Base-by-base conservation (phyloP, 2,797 vertebrate genomes). In the Sebastes cheni region DNA sequence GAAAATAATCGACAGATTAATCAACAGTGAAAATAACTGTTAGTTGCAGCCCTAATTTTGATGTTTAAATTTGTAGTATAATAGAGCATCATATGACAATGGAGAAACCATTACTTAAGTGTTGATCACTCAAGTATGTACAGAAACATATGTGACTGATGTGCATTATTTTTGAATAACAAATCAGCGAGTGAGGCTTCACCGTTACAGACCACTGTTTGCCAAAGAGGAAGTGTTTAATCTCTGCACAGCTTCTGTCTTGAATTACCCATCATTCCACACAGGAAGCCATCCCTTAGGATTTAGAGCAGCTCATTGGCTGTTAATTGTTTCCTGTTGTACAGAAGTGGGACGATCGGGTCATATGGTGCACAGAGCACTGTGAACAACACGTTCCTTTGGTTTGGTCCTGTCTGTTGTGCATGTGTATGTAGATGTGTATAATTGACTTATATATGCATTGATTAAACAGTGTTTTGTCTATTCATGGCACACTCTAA, bases 241-340 rank as follows among this genome's bases (percentile, higher is more conserved):
- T 93, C 86, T 92, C 76, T 27, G 79, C 77, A 1, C 81, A 80
- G 89, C 91, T 93, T 91, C 93, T 94, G 92, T 92, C 92, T 93
- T 92, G 91, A 92, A 92, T 93, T 93, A 94, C 91, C 91, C 90
- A 93, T 94, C 92, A 89, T 93, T 95, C 93, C 82, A 86, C 89
- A 92, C 91, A 94, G 93, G 94, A 95, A 94, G 91, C 88, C 87
- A 91, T 94, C 93, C 93, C 83, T 92, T 89, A 92, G 91, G 91
- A 91, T 86, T 91, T 85, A 88, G 87, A 92, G 92, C 88, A 91
- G 90, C 92, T 92, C 91, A 93, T 91, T 93, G 92, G 90, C 87
- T 89, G 90, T 92, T 93, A 93, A 95, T 95, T 92, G 93, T 92
- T 95, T 95, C 94, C 93, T 92, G 86, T 94, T 91, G 87, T 83